phyloP scores from a whole-genome alignment of 2,113 vertebrate genomes.

The Gulo gulo region DNA sequence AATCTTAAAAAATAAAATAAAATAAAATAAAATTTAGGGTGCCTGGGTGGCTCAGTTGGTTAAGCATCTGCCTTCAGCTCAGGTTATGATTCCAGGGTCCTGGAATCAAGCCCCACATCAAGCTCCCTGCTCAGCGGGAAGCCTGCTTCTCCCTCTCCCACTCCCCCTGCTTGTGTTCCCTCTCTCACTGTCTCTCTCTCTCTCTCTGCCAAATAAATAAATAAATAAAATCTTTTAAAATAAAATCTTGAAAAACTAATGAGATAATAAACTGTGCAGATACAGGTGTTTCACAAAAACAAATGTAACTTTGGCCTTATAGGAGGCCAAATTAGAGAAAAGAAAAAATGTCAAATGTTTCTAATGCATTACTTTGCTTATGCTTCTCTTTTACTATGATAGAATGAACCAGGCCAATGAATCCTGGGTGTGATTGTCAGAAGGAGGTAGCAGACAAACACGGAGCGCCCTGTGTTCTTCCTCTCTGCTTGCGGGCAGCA shows the following conservation, averaged over 20 bases:
- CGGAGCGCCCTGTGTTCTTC: neutral
- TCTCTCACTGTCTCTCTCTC: no score
- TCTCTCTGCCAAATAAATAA: no score
- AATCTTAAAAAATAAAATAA: neutral
- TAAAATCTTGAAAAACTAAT: neutral
- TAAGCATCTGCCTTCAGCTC: no score
- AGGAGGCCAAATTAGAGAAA: neutral
- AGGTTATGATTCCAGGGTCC: no score
- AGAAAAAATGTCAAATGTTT: neutral
- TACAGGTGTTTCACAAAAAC: neutral
- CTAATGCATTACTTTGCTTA: conserved; percentile 6
- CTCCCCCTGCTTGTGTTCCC: no score
- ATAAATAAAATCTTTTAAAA: neutral
- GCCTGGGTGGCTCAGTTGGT: no score
- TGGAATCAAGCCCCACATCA: no score
- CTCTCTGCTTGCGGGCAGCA: neutral
- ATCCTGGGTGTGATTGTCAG: neutral
- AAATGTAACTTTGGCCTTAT: neutral
- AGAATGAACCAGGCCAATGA: neutral
- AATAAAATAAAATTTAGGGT: neutral
- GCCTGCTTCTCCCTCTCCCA: no score
- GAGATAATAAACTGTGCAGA: neutral
- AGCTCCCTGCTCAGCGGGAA: no score
- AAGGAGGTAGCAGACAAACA: neutral
- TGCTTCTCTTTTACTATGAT: neutral